Percentiles rank a stretch among this genome's conserved stretches.
phyloP scores from a whole-genome alignment of 2,797 vertebrate genomes.

The Danio jaintianensis region DNA sequence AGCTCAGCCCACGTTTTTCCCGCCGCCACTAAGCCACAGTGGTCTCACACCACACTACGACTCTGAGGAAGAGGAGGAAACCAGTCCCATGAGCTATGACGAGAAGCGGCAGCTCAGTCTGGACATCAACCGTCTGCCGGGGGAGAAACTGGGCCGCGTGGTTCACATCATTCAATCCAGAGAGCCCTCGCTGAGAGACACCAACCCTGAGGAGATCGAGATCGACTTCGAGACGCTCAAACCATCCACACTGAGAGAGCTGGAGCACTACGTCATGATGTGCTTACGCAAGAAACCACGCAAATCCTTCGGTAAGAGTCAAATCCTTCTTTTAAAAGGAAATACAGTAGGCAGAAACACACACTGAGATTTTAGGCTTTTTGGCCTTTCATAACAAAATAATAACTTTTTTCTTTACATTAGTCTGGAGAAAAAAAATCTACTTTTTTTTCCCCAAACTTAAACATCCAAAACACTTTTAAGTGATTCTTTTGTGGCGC shows the following conservation, averaged over 20 bases:
- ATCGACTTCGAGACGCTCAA: slow-evolving; percentile 96
- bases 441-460: too few species aligned
- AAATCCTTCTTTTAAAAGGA: background rate
- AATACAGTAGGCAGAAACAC: too few species aligned
- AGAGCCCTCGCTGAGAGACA: slow-evolving; percentile 90
- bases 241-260: slow-evolving; percentile 90
- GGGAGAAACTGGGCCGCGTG: slow-evolving; percentile 92
- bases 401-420: too few species aligned
- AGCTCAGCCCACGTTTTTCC: slow-evolving; percentile 55
- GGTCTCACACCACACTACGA: slow-evolving; percentile 77
- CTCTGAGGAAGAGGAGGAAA: slow-evolving; percentile 92
- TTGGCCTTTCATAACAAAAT: too few species aligned
- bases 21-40: slow-evolving; percentile 39
- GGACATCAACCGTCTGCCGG: slow-evolving; percentile 94
- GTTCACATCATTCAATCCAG: slow-evolving; percentile 95
- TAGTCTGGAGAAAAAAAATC: too few species aligned
- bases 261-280: slow-evolving; percentile 92
- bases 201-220: slow-evolving; percentile 95
- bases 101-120: slow-evolving; percentile 93
- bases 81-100: slow-evolving; percentile 91
- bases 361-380: too few species aligned
- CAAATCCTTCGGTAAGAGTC: slow-evolving; percentile 83
- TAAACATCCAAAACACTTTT: too few species aligned
- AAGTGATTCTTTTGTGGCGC: too few species aligned
- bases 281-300: slow-evolving; percentile 93